Evolutionary conservation across 1,140 invertebrate species (phyloP).

Genomic region (Drusus annulatus): DNA sequence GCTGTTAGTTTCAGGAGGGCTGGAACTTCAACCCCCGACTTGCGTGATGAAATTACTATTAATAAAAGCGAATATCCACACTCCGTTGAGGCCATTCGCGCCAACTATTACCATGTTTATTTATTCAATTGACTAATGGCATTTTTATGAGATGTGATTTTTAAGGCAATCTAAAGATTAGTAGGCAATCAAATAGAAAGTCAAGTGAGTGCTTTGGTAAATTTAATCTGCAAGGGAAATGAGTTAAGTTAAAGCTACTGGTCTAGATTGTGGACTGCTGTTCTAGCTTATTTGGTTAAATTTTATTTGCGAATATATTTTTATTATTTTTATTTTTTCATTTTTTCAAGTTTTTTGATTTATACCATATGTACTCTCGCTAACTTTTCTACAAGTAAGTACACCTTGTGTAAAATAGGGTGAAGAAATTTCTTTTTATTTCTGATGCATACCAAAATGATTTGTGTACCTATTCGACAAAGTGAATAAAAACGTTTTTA

Average conservation of each 20-base stretch:
- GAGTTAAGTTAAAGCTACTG: too few relatives aligned
- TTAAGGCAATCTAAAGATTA: constrained; percentile 24
- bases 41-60: not conserved
- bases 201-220: not conserved
- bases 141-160: constrained; percentile 33
- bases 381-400: too few relatives aligned
- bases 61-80: not conserved
- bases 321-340: too few relatives aligned
- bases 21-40: not conserved
- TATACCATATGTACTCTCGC: too few relatives aligned
- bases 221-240: too few relatives aligned
- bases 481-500: not conserved
- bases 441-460: not conserved
- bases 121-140: constrained; percentile 23
- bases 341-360: too few relatives aligned
- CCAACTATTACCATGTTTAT: constrained; percentile 3
- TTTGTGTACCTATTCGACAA: not conserved
- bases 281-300: too few relatives aligned
- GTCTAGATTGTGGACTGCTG: too few relatives aligned
- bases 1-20: not conserved
- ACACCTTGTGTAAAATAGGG: not conserved
- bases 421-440: not conserved
- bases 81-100: not conserved
- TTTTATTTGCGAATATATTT: too few relatives aligned
- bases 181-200: constrained; percentile 16